These are phyloP conservation scores for Cranoglanis bouderius DNA, from an alignment of 2,113 vertebrate species.

Conservation along the genomic window DNA sequence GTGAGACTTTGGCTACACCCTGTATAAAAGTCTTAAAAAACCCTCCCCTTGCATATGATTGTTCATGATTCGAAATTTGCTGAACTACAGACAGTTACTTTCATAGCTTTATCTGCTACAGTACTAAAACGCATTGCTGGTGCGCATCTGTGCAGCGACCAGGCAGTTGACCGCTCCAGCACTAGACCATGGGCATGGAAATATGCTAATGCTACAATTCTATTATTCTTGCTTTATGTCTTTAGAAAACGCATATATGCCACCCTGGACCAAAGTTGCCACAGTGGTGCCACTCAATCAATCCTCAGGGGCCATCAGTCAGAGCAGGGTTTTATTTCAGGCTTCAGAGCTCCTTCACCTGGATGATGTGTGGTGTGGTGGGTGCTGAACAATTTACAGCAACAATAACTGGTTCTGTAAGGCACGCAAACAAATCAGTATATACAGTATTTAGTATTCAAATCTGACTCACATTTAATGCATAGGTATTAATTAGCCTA, in stretches of 20 bases:
- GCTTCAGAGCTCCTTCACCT: neutral
- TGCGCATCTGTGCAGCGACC: neutral
- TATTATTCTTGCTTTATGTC: neutral
- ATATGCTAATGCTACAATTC: neutral
- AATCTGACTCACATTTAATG: conserved; percentile 8
- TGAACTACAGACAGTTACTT: neutral
- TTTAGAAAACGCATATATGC: neutral
- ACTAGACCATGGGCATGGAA: neutral
- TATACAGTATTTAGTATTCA: conserved; percentile 10
- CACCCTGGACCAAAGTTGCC: neutral
- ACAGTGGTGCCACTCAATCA: neutral
- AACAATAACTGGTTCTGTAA: neutral
- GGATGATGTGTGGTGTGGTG: neutral
- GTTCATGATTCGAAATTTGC: neutral
- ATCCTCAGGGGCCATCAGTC: neutral
- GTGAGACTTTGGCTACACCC: no score
- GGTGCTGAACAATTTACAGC: neutral
- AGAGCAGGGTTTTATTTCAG: neutral
- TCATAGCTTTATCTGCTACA: neutral
- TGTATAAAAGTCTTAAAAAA: neutral
- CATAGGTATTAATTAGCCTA: conserved; percentile 17
- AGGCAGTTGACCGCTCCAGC: neutral
- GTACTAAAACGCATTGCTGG: neutral
- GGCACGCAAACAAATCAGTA: neutral
- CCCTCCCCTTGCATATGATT: neutral